Percentiles rank a stretch among this genome's conserved stretches.
phyloP scores from a whole-genome alignment of 1,140 invertebrate genomes.

The Microvelia longipes region DNA sequence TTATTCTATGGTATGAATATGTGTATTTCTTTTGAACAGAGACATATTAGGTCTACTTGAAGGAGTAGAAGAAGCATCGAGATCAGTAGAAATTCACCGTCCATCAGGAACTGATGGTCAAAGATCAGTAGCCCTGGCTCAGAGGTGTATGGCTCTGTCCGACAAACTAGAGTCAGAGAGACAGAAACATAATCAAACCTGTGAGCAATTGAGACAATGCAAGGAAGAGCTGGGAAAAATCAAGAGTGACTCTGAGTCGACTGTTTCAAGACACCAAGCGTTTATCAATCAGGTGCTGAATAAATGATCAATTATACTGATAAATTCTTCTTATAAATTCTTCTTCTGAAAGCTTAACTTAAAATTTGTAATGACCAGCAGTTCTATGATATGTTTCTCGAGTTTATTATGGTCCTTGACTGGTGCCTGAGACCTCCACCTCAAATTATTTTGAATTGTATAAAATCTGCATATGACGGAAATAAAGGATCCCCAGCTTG shows the following conservation, averaged over 20 bases:
- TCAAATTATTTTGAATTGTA: too few relatives aligned
- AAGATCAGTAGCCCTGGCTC: conserved; percentile 21
- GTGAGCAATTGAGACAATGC: conserved; percentile 29
- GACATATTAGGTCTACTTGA: background rate
- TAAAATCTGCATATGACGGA: too few relatives aligned
- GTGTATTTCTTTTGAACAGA: too few relatives aligned
- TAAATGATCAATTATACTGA: background rate
- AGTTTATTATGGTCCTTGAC: too few relatives aligned
- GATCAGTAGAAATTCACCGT: background rate
- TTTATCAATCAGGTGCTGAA: conserved; percentile 43
- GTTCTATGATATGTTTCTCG: too few relatives aligned
- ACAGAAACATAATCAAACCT: conserved; percentile 9
- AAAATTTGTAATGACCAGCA: too few relatives aligned
- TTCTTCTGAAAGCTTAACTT: too few relatives aligned
- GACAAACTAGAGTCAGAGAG: conserved; percentile 28
- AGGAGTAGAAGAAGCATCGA: background rate
- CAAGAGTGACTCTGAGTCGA: conserved; percentile 45
- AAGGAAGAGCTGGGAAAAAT: conserved; percentile 34
- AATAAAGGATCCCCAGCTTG: too few relatives aligned
- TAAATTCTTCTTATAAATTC: background rate
- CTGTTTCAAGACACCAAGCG: conserved; percentile 46
- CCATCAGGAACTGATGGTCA: background rate
- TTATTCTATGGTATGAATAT: too few relatives aligned
- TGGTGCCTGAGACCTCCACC: too few relatives aligned
- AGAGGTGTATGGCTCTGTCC: conserved; percentile 21